Base-by-base conservation (phyloP, 2,888 invertebrate genomes). In the Willowsia nigromaculata region DNA sequence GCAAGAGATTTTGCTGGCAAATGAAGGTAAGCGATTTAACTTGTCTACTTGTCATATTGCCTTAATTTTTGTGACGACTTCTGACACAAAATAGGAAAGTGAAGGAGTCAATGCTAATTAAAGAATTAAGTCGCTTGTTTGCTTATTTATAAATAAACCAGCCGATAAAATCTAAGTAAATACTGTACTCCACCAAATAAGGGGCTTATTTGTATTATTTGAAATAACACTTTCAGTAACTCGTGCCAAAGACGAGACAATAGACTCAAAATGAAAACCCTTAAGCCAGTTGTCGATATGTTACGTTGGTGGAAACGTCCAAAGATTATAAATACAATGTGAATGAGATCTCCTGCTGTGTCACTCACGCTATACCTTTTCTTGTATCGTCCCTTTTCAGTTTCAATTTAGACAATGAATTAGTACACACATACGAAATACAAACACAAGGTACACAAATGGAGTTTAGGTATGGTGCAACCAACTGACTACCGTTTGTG, bases 311-410 rank as follows among this genome's bases (percentile, higher is more conserved):
- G 30, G 25, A 13, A 22, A 13, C 15, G 59, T 30, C 9, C 18
- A 33, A 33, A 47, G 18, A 80, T 56, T 81, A 25, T 27, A n/a
- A 18, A 15, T 47, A 11, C 53, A 18, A 30, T 25, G 25, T 59
- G 71, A 65, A 84, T 33, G 74, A 74, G 85, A 78, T 50, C 78
- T 76, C 85, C 76, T 85, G 76, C 76, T 85, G 85, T 47, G 85
- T 22, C 62, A 62, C 84, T 59, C 59, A 59, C 37, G 27, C 22
- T 53, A 11, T 47, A 76, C 85, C 62, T 59, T 74, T 33, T 59
- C 27, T 40, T 65, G 6, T 18, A 37, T 33, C 62, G 40, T 71
- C 43, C 13, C 43, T 4, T 37, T n/a, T n/a, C n/a, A n/a, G n/a
- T n/a, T n/a, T n/a, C n/a, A n/a, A n/a, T n/a, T n/a, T n/a, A n/a